Conservation (phyloP, 1,140 invertebrate species). For the Trichonephila inaurata region DNA sequence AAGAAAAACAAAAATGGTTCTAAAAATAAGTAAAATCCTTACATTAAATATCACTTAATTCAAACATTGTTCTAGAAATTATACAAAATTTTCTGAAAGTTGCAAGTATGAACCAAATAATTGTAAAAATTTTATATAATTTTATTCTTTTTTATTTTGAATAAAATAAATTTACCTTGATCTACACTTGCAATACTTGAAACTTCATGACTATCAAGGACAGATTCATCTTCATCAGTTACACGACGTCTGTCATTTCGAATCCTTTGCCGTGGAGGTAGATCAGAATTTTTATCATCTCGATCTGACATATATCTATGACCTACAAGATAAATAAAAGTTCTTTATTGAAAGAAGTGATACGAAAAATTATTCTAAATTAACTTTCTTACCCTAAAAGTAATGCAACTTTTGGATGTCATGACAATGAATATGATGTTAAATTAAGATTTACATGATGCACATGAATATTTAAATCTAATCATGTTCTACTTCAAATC, state of each 20-base stretch:
- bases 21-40: no score
- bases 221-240: slow-evolving; percentile 89
- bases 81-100: neutral
- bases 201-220: slow-evolving; percentile 88
- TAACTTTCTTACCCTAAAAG: no score
- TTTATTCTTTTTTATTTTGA: neutral
- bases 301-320: slow-evolving; percentile 54
- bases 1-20: no score
- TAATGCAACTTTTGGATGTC: no score
- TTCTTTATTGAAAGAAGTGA: no score
- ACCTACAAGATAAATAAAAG: slow-evolving; percentile 20
- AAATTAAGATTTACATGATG: no score
- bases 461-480: no score
- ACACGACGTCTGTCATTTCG: slow-evolving; percentile 86
- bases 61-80: no score
- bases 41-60: no score
- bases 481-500: no score
- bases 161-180: slow-evolving; percentile 84
- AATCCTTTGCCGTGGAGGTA: slow-evolving; percentile 83
- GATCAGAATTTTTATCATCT: slow-evolving; percentile 81
- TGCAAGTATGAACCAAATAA: neutral
- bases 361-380: no score
- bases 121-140: neutral
- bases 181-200: slow-evolving; percentile 86
- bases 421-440: no score